These are phyloP conservation scores for Mormyrops attenuatus DNA, from an alignment of 2,797 vertebrate genomes.

Conservation along the genomic window DNA sequence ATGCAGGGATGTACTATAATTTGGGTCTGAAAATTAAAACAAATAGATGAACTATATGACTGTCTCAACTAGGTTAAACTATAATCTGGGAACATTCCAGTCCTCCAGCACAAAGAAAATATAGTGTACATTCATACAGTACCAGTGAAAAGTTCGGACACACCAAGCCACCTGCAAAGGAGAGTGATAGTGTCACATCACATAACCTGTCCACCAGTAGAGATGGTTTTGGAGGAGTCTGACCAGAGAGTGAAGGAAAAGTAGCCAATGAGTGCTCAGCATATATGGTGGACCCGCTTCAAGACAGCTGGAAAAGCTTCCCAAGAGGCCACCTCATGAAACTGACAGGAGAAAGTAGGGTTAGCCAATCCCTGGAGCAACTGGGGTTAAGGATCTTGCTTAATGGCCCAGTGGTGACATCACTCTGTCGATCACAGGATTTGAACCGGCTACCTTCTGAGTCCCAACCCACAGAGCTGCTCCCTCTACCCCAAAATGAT, in stretches of 20 bases:
- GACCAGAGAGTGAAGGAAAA: not conserved
- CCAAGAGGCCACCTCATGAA: not conserved
- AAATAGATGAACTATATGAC: not conserved
- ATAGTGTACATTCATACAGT: conserved; percentile 45
- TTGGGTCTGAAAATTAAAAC: not conserved
- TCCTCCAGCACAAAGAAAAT: not conserved
- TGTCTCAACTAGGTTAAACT: not conserved
- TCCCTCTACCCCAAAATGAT: not conserved
- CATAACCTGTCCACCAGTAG: not conserved
- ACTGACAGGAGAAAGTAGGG: not conserved
- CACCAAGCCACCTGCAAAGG: not conserved
- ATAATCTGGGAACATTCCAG: not conserved
- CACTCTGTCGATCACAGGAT: not conserved
- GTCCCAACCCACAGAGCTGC: not conserved
- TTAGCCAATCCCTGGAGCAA: not conserved
- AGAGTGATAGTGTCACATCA: not conserved
- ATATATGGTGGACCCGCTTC: not conserved
- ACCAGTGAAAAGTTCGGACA: not conserved
- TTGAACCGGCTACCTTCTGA: not conserved
- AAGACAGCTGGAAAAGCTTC: not conserved
- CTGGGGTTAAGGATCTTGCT: not conserved
- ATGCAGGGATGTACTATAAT: not conserved
- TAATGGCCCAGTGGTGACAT: not conserved
- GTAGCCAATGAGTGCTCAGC: not conserved
- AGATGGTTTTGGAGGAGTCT: not conserved